Percentiles rank a stretch among this genome's conserved stretches.
Evolutionary conservation across 2,113 vertebrate species (phyloP).

Genomic region (Solenodon paradoxus): DNA sequence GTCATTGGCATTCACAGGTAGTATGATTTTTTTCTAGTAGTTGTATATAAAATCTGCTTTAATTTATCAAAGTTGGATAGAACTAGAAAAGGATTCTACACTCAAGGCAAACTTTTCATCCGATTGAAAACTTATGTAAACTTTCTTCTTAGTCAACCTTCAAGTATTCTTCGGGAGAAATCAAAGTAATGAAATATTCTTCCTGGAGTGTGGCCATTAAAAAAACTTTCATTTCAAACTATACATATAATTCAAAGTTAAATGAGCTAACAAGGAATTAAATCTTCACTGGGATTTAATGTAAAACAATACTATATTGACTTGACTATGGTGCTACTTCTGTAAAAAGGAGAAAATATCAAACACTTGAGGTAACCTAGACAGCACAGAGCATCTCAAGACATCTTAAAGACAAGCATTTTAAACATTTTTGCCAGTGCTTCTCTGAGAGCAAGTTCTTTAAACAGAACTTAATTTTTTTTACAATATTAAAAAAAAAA

Average conservation of each 20-base stretch:
- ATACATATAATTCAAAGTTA: conserved; percentile 50
- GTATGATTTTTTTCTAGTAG: conserved; percentile 6
- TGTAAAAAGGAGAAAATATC: conserved; percentile 54
- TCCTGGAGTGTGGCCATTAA: conserved; percentile 52
- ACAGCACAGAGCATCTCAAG: conserved; percentile 78
- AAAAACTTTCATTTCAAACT: conserved; percentile 65
- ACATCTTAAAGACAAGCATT: conserved; percentile 82
- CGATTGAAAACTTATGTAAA: conserved; percentile 26
- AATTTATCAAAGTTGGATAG: conserved; percentile 52
- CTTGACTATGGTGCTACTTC: conserved; percentile 57
- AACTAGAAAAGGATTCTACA: conserved; percentile 50
- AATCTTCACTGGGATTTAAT: conserved; percentile 71
- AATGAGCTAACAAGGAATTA: conserved; percentile 67
- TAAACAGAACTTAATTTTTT: conserved; percentile 93
- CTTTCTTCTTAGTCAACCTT: conserved; percentile 39
- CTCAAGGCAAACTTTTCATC: conserved; percentile 15
- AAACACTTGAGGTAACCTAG: conserved; percentile 82
- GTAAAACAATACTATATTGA: conserved; percentile 55
- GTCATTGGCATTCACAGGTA: not conserved
- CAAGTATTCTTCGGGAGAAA: conserved; percentile 66
- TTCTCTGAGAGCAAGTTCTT: conserved; percentile 91
- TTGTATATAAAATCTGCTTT: conserved; percentile 52
- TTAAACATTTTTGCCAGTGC: conserved; percentile 86
- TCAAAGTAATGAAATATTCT: conserved; percentile 48
- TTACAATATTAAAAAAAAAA: conserved; percentile 83